Base-by-base conservation (phyloP, 2,797 vertebrate genomes). In the Thripadectes ignobilis region DNA sequence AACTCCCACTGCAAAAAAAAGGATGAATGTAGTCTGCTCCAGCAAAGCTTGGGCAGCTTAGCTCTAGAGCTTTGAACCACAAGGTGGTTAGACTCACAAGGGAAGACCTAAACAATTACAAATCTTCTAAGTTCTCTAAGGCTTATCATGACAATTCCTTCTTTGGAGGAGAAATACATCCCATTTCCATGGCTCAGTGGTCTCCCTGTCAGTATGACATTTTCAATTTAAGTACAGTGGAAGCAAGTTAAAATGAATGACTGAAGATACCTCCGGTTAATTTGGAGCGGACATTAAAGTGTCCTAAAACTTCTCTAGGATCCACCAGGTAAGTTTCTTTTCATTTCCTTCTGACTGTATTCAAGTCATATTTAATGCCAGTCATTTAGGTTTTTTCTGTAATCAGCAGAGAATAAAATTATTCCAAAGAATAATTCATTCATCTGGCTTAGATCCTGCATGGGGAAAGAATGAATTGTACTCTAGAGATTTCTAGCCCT, bases 351-450 rank as follows among this genome's bases (percentile, higher is more conserved):
- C 68, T 81, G 27, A 58, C 39, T 68, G 23, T 22, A 3, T 49
- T 89, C 61, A 52, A 6, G n/a, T 29, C 55, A 24, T 5, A 41
- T 85, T 92, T 93, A 82, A 51, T 77, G 29, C 11, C 52, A 92
- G 23, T 7, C 54, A 71, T 82, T 87, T 92, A 66, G 48, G 2
- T 9, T 67, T 67, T 88, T 92, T 81, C 55, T 80, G 52, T 92
- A 84, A 85, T 86, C 65, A 84, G 46, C 24, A 23, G 45, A 81
- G 69, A 90, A 91, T 87, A 87, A 90, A 93, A 93, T 83, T 92
- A 90, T 84, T 92, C 52, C 62, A 71, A 88, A 73, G 74, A 85
- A 88, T 93, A 91, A 91, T 82, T 96, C 77, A 92, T 94, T 96
- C 74, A 79, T 93, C 84, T 94, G 80, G 57, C 71, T 94, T 94